Conservation (phyloP, 2,797 vertebrate genomes). For the Loris lydekkerianus region DNA sequence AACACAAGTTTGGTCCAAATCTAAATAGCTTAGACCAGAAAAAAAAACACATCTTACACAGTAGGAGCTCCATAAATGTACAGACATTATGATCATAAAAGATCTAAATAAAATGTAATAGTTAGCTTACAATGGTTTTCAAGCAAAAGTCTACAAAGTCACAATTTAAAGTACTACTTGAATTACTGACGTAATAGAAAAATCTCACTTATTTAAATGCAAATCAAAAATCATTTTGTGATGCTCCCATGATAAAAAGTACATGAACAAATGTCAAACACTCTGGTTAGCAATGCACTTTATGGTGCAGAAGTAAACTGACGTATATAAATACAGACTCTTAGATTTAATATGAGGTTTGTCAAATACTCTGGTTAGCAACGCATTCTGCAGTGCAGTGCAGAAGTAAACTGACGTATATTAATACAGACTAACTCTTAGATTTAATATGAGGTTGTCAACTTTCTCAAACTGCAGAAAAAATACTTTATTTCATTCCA, state of each 20-base stretch:
- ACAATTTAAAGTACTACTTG: neutral
- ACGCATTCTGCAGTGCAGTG: neutral
- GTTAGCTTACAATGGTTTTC: neutral
- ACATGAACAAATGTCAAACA: slow-evolving; percentile 60
- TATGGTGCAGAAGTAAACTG: slow-evolving; percentile 70
- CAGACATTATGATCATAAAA: neutral
- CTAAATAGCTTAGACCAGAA: slow-evolving; percentile 21
- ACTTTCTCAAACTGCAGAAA: slow-evolving; percentile 69
- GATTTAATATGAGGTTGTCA: slow-evolving; percentile 75
- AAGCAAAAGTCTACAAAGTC: slow-evolving; percentile 1
- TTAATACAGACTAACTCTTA: slow-evolving; percentile 65
- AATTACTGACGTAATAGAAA: neutral
- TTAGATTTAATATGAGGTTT: slow-evolving; percentile 70
- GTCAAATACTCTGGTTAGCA: slow-evolving; percentile 55
- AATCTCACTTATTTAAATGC: slow-evolving; percentile 39
- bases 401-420: slow-evolving; percentile 69
- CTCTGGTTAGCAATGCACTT: slow-evolving; percentile 52
- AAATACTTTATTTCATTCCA: slow-evolving; percentile 79
- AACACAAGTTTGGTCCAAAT: slow-evolving; percentile 42
- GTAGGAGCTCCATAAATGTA: neutral
- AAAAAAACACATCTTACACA: neutral
- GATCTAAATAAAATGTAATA: neutral
- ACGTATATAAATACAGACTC: slow-evolving; percentile 63
- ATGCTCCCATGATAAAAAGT: slow-evolving; percentile 39
- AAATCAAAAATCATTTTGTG: slow-evolving; percentile 60